Conservation (phyloP, 2,888 invertebrate genomes). For the Brachyopa scutellaris region DNA sequence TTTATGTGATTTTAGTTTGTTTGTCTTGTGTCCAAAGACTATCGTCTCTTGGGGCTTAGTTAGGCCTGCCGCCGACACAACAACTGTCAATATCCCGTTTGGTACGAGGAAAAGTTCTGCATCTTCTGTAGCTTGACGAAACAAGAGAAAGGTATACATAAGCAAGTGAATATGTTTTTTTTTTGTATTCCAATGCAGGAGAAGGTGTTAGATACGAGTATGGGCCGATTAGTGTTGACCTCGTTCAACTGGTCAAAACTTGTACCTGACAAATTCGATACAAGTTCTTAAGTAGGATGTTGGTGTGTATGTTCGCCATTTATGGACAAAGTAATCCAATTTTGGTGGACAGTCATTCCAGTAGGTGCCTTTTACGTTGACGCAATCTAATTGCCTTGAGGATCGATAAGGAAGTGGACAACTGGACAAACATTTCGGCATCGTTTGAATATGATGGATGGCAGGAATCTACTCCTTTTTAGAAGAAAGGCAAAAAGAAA, state of each 20-base stretch:
- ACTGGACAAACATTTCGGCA: too few relatives aligned
- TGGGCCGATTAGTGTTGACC: not conserved
- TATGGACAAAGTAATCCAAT: not conserved
- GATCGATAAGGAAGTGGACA: too few relatives aligned
- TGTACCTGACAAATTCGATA: slow-evolving; percentile 4
- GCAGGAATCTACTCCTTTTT: too few relatives aligned
- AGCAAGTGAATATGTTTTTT: slow-evolving; percentile 6
- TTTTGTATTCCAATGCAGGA: not conserved
- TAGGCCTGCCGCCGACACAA: too few relatives aligned
- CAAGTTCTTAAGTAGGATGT: not conserved
- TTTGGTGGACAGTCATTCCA: not conserved
- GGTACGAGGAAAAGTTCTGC: not conserved
- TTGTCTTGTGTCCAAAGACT: not conserved
- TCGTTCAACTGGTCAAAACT: not conserved
- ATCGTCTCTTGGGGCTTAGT: not conserved
- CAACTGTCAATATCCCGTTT: too few relatives aligned
- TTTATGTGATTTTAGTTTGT: not conserved
- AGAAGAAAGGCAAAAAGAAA: too few relatives aligned
- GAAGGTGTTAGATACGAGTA: not conserved
- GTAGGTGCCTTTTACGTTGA: not conserved
- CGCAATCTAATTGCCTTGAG: not conserved
- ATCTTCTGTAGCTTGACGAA: not conserved
- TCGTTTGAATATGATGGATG: too few relatives aligned
- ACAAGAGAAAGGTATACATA: slow-evolving; percentile 24
- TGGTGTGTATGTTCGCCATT: not conserved